Base-by-base conservation (phyloP, 1,140 invertebrate genomes). In the Mactra quadrangularis region DNA sequence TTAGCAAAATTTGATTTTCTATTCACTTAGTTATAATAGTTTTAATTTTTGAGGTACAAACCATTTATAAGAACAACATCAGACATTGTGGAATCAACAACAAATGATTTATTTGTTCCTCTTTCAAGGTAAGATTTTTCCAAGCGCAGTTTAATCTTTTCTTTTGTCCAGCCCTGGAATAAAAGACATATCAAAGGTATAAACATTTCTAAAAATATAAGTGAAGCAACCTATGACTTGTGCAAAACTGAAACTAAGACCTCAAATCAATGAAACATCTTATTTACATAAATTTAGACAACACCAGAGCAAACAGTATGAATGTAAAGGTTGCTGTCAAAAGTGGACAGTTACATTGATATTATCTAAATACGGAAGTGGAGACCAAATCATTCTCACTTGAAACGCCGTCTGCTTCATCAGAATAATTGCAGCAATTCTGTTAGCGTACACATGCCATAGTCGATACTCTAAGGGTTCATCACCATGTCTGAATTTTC, bases 61-160 rank as follows among this genome's bases (percentile, higher is more conserved):
- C 90, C 90, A 82, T 88, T 83, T 19, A 91, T 85, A 25, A 91
- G 87, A 15, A 91, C 85, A 25, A 91, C 87, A 82, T 91, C 90
- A 6, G 83, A 83, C 87, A 91, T 91, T 33, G 79, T 66, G 1
- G 87, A 76, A 55, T 88, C 78, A 29, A 88, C 86, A 3, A 79
- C 72, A 74, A 90, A 90, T 33, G 79, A 62, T 13, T 77, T 31
- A 6, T 86, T 79, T 33, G 72, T 45, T 0, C 75, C 45, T 33
- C 88, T 75, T 3, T 78, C 50, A 27, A 92, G 68, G 75, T 90
- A 90, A 9, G 88, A 87, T 60, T 85, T 87, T 66, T 92, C 91
- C 11, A 92, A 79, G 11, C 84, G 78, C 22, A 89, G 60, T 57
- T 90, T 87, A 0, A 91, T 71, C 62, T 89, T 90, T 47, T 92